Conservation (phyloP, 37 sponge, comb jelly and placozoan species). For the Lycopodina hypogea region DNA sequence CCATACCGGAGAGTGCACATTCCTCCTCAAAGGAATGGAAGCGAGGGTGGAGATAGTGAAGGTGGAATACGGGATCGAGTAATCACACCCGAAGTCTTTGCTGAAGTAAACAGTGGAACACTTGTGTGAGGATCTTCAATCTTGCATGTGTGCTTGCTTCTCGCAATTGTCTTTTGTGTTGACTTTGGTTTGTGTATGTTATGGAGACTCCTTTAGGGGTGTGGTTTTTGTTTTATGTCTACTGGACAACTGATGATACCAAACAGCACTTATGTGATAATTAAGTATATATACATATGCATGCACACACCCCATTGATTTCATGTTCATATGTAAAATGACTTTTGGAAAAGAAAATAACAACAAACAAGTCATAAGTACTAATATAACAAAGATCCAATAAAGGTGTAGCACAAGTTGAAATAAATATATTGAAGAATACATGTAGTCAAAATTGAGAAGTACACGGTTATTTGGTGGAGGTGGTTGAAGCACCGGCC, state of each 20-base stretch:
- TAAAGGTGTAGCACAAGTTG: too few species aligned
- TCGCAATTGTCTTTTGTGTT: neutral
- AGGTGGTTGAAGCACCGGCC: neutral
- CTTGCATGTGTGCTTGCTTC: neutral
- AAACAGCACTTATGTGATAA: neutral
- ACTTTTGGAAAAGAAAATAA: too few species aligned
- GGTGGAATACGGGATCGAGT: neutral
- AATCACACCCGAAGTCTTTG: neutral
- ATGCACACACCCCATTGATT: too few species aligned
- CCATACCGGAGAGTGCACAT: neutral
- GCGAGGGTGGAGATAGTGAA: neutral
- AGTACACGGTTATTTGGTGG: too few species aligned
- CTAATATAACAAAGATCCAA: too few species aligned
- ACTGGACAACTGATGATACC: too few species aligned
- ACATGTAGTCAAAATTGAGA: too few species aligned
- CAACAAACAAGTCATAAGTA: too few species aligned
- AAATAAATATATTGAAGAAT: too few species aligned
- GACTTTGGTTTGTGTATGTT: neutral
- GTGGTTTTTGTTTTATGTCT: too few species aligned
- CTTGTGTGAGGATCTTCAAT: neutral
- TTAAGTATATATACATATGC: neutral
- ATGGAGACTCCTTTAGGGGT: too few species aligned
- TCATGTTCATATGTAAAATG: too few species aligned
- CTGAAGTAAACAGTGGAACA: neutral
- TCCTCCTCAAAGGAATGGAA: neutral